Percentiles rank a stretch among this genome's conserved stretches.
phyloP scores from a whole-genome alignment of 2,888 invertebrate genomes.

The Orthonevra nobilis region DNA sequence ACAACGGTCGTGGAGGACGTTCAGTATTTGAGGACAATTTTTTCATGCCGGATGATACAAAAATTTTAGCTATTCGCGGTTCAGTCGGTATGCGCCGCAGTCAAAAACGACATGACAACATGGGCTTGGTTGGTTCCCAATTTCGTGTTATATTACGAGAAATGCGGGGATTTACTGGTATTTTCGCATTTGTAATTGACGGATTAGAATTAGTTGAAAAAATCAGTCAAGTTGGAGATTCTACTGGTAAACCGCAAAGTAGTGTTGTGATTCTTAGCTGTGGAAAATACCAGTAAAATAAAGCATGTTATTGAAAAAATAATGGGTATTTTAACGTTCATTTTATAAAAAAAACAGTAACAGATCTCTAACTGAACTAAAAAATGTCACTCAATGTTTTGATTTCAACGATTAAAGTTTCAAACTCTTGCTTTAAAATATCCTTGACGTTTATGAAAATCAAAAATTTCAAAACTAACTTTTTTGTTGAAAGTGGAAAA shows the following conservation, averaged over 20 bases:
- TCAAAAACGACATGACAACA: slow-evolving; percentile 89
- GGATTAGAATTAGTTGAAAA: slow-evolving; percentile 89
- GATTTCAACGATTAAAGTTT: too few species aligned
- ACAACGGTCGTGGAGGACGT: slow-evolving; percentile 90
- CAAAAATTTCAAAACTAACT: too few species aligned
- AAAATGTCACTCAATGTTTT: too few species aligned
- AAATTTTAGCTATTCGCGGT: slow-evolving; percentile 87
- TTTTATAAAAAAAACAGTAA: too few species aligned
- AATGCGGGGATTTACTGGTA: slow-evolving; percentile 91
- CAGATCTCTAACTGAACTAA: too few species aligned
- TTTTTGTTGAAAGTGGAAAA: too few species aligned
- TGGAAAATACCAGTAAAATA: slow-evolving; percentile 84
- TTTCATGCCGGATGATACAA: slow-evolving; percentile 91
- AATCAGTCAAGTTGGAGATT: slow-evolving; percentile 88
- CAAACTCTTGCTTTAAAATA: too few species aligned
- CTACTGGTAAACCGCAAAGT: slow-evolving; percentile 88
- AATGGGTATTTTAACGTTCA: too few species aligned
- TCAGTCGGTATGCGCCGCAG: slow-evolving; percentile 91
- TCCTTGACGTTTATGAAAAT: too few species aligned
- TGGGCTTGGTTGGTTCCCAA: slow-evolving; percentile 91
- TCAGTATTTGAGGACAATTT: slow-evolving; percentile 88
- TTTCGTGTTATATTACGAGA: slow-evolving; percentile 90
- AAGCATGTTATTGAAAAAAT: slow-evolving; percentile 17
- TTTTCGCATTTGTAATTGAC: slow-evolving; percentile 90
- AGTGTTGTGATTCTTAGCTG: slow-evolving; percentile 87